Base-by-base conservation (phyloP, 1,140 invertebrate genomes). In the Temnothorax nylanderi region DNA sequence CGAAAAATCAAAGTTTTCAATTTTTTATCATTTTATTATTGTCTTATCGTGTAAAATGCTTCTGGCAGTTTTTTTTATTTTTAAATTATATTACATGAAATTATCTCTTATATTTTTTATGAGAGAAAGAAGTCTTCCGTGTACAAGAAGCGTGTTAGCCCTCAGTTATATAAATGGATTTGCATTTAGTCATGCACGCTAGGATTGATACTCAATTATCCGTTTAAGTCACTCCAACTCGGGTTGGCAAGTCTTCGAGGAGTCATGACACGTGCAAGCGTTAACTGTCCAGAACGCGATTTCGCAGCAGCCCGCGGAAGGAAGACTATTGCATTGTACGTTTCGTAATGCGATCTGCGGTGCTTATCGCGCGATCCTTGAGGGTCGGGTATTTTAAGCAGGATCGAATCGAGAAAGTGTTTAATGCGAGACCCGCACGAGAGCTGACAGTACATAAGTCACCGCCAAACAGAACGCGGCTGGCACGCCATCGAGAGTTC, bases 381-480 rank as follows among this genome's bases (percentile, higher is more conserved):
- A 71, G 77, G 62, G 82, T 87, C 85, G 89, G 78, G 88, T 87
- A 87, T 76, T 88, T 60, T 91, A 87, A 92, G 76, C 26, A 80
- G 89, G 92, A 92, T 88, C 88, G 88, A 90, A 92, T 90, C 85
- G 92, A 90, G 91, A 92, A 92, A 92, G 90, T 91, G 86, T 78
- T 92, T 92, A 88, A 90, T 85, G 72, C 75, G 84, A 86, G 62
- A 72, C 75, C 54, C 62, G 62, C 11, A 81, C 72, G 82, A 82
- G 47, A 75, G 82, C 56, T 69, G 67, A 69, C 75, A 87, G 78
- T 58, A 47, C 85, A 87, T 87, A 88, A 90, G 84, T 87, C 71
- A 90, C 80, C 67, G 87, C 76, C 37, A 26, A 60, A 69, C 34
- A 41, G 64, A 81, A 81, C 77, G 77, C n/a, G 47, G 18, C 26